These are phyloP conservation scores for Anastrepha ludens DNA, from an alignment of 1,140 invertebrate species.

Conservation along the genomic window DNA sequence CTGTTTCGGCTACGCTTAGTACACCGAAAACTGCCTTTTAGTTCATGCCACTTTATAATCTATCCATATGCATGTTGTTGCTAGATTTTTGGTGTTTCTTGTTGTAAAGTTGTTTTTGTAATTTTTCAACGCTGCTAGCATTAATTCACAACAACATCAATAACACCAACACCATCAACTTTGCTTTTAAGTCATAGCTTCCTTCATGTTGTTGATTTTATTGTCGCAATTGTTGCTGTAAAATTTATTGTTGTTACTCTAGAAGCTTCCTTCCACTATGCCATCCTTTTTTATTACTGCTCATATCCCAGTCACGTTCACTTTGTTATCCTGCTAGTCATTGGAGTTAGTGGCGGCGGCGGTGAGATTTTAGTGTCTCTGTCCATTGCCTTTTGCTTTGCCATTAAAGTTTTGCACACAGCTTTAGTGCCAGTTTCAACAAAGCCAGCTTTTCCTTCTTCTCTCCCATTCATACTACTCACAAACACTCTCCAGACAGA, in stretches of 20 bases:
- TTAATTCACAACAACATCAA: not conserved
- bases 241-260: constrained; percentile 28
- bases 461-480: no score
- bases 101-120: not conserved
- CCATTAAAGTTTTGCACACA: constrained; percentile 1
- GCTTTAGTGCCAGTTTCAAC: not conserved
- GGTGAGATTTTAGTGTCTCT: not conserved
- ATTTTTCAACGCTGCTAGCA: not conserved
- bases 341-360: not conserved
- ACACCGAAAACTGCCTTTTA: not conserved
- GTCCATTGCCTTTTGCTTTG: constrained; percentile 3
- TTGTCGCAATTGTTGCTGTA: not conserved
- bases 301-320: constrained; percentile 33
- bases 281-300: not conserved
- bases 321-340: constrained; percentile 17
- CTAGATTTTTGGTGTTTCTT: not conserved
- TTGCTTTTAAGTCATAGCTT: not conserved
- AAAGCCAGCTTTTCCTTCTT: not conserved
- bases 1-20: not conserved
- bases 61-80: not conserved
- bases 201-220: not conserved
- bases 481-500: no score
- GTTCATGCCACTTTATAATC: not conserved
- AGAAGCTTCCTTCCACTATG: not conserved
- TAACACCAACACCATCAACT: not conserved